Evolutionary conservation across 2,888 invertebrate genomes (phyloP), one percentile per base, ranked within the genome.

Genomic region (Tipula lateralis): DNA sequence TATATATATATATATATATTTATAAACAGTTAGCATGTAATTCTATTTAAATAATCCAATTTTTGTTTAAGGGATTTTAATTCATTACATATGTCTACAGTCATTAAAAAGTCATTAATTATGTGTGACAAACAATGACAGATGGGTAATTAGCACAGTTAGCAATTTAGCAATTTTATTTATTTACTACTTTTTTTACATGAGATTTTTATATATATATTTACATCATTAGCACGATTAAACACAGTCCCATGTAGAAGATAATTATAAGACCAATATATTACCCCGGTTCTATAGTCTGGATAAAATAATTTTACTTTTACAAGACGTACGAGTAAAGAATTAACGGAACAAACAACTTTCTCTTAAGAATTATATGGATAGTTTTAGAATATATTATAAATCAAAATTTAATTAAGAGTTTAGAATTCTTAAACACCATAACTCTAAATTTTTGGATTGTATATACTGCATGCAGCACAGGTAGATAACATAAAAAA

Each of bases 71-170:
- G 9, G 66, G 66, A 24, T 24, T 66, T 66, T 66, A 9, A 24
- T n/a, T 2, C 19, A 24, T 66, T 7, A 24, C 66, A 66, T 24
- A 24, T 9, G 66, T 66, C 66, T 66, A 24, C 1, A 24, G 66
- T 66, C 66, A 66, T 66, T 66, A 66, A 66, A 66, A 24, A 66
- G 9, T 0, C 66, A 66, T 66, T 66, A 66, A 66, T 66, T 66
- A 66, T 24, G 66, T 66, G 66, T 66, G 66, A 66, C 66, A 66
- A 66, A 66, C 66, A 66, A 66, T 66, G 24, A 66, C 66, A 66
- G 24, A 66, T 66, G 1, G 24, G 66, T 66, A 66, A 66, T 66
- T 66, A 66, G 66, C 66, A 66, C 66, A 66, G 66, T 19, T 66
- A 66, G 66, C 66, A 24, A 1, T n/a, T n/a, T n/a, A n/a, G 24